Conservation (phyloP, 92 coral and sea anemone genomes). For the Zoanthus sansibaricus region DNA sequence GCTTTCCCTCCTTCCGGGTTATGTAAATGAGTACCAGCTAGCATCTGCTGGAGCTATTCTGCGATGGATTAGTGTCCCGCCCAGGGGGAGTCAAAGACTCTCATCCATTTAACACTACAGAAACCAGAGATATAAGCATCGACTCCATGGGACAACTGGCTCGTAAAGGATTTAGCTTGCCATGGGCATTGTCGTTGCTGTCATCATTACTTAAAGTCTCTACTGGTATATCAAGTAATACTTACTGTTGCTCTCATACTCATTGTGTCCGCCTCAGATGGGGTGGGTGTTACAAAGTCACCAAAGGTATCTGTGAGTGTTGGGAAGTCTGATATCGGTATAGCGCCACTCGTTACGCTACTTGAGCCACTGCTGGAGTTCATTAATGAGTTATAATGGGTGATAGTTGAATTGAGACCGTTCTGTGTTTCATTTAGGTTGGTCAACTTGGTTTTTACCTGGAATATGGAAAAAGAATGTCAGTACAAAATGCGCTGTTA, state of each 20-base stretch:
- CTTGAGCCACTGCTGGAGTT: constrained; percentile 73
- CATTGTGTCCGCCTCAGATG: constrained; percentile 99
- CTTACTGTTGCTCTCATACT: constrained; percentile 99
- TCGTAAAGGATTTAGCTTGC: too few relatives aligned
- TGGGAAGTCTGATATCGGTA: constrained; percentile 88
- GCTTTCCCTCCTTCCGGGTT: too few relatives aligned
- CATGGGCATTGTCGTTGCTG: too few relatives aligned
- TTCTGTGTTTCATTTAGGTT: constrained; percentile 89
- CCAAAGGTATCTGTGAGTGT: constrained; percentile 94
- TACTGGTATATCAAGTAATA: background rate
- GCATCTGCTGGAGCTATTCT: too few relatives aligned
- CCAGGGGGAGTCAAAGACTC: too few relatives aligned
- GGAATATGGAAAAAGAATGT: constrained; percentile 25
- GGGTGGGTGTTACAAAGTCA: constrained; percentile 90
- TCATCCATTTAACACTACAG: too few relatives aligned
- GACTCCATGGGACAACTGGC: too few relatives aligned
- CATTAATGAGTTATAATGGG: constrained; percentile 92
- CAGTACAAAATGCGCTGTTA: background rate
- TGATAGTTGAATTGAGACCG: constrained; percentile 87
- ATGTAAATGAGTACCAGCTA: too few relatives aligned
- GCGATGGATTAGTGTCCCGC: too few relatives aligned
- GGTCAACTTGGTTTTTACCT: constrained; percentile 90
- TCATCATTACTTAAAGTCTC: too few relatives aligned
- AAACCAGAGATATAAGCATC: too few relatives aligned
- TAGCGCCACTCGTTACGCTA: constrained; percentile 68